A percentile compares a stretch with the other conserved stretches of the same genome.
Evolutionary conservation across 2,113 vertebrate genomes (phyloP).

Genomic region (Corvus moneduloides): DNA sequence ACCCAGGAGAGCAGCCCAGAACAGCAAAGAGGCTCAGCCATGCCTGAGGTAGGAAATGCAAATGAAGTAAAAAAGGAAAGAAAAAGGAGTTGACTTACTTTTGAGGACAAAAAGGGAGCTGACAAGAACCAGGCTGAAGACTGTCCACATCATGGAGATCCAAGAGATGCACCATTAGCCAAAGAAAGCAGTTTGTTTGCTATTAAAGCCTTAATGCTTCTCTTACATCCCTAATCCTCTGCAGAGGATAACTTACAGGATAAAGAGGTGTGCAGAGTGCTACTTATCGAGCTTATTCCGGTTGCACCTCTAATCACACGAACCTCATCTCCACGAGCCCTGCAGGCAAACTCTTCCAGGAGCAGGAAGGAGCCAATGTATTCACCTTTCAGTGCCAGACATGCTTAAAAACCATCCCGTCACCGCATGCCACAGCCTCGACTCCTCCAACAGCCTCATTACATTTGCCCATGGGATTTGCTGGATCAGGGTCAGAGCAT

Average conservation of each 20-base stretch:
- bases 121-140: constrained; percentile 65
- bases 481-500: not conserved
- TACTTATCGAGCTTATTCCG: constrained; percentile 44
- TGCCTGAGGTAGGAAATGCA: accelerated
- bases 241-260: constrained; percentile 66
- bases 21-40: not conserved
- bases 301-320: not conserved
- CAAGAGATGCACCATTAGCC: constrained; percentile 55
- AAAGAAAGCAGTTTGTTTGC: constrained; percentile 77
- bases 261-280: constrained; percentile 66
- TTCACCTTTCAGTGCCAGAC: not conserved
- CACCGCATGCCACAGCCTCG: not conserved
- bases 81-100: constrained; percentile 72
- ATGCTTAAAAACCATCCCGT: not conserved
- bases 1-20: not conserved
- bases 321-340: not conserved
- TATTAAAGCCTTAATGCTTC: constrained; percentile 74
- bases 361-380: not conserved
- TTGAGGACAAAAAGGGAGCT: constrained; percentile 66
- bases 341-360: not conserved
- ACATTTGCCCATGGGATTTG: not conserved
- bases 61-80: not conserved
- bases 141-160: constrained; percentile 74
- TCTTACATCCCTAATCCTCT: constrained; percentile 74
- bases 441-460: not conserved